A percentile compares a stretch with the other conserved stretches of the same genome.
These are phyloP conservation scores for Caenorhabditis inopinata DNA, from an alignment of 1,140 invertebrate species.

Conservation along the genomic window DNA sequence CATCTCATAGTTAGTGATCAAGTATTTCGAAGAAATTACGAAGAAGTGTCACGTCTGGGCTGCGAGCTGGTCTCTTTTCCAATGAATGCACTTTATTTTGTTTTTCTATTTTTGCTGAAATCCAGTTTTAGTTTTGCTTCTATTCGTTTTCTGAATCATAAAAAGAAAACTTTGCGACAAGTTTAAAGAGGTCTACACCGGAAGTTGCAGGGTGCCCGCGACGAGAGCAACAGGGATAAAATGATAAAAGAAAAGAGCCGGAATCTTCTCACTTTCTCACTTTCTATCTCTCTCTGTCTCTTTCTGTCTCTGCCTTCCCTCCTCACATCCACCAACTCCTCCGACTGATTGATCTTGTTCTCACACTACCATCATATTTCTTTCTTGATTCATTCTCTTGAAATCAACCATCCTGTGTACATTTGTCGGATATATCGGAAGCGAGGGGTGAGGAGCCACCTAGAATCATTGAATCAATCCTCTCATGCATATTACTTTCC, in stretches of 20 bases:
- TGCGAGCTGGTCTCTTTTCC: too few species aligned
- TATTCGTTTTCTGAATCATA: neutral
- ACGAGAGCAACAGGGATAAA: neutral
- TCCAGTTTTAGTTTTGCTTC: neutral
- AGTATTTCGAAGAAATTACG: too few species aligned
- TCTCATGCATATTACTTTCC: neutral
- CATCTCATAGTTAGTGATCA: too few species aligned
- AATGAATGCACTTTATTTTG: too few species aligned
- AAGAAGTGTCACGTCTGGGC: too few species aligned
- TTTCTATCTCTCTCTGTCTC: neutral
- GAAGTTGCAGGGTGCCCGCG: neutral
- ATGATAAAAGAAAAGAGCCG: neutral
- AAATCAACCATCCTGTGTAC: neutral
- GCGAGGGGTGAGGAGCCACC: neutral
- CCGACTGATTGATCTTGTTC: constrained; percentile 8
- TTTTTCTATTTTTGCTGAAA: too few species aligned
- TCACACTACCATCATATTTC: neutral
- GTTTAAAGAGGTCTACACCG: neutral
- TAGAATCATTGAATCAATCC: neutral
- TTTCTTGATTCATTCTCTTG: neutral
- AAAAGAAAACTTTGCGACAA: neutral
- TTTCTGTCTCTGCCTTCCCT: neutral
- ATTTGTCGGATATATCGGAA: neutral
- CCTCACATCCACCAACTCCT: neutral
- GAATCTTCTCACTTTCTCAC: neutral